Evolutionary conservation across 2,888 invertebrate genomes (phyloP), one percentile per base, ranked within the genome.

Genomic region (Mystacides longicornis): DNA sequence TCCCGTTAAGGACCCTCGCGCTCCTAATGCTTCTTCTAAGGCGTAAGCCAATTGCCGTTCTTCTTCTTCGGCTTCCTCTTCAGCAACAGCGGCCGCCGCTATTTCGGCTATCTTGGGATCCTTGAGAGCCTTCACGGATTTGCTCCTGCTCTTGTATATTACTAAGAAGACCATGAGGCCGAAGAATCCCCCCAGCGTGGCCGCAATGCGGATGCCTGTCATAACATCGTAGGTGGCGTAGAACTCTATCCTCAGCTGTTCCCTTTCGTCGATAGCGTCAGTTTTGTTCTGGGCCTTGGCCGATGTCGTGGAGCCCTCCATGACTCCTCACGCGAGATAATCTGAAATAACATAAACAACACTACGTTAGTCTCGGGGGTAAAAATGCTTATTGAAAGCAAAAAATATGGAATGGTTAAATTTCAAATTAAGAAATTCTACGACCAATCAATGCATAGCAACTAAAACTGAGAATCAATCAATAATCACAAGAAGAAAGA

Each of bases 161-260:
- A 94, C 88, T 68, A 93, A 81, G 69, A 93, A 85, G 49, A 93
- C 91, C 87, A 93, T 93, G 66, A 93, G 79, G 61, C 89, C 87
- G 74, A 93, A 93, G 74, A 93, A 92, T 65, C 91, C 91, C 65
- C 93, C 92, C 52, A 94, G 78, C 2, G 93, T 93, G 64, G 89
- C 89, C 64, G 93, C 93, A 72, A 93, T 93, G 63, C 93, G 83
- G 62, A 93, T 85, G 63, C 93, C 93, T 65, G 93, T 93, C 92
- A 92, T 93, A 71, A 89, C 89, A 79, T 93, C 92, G 75, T 94
- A 94, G 33, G 91, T 89, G 65, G 87, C 86, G 78, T 90, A 92
- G 75, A 89, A 93, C 69, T 89, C 88, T 65, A 85, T 80, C 67
- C 86, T 85, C 65, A 85, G 80, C 66, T 83, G 81, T 69, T 87